Conservation (phyloP, 2,888 invertebrate species). For the Meiosimyza platycephala region DNA sequence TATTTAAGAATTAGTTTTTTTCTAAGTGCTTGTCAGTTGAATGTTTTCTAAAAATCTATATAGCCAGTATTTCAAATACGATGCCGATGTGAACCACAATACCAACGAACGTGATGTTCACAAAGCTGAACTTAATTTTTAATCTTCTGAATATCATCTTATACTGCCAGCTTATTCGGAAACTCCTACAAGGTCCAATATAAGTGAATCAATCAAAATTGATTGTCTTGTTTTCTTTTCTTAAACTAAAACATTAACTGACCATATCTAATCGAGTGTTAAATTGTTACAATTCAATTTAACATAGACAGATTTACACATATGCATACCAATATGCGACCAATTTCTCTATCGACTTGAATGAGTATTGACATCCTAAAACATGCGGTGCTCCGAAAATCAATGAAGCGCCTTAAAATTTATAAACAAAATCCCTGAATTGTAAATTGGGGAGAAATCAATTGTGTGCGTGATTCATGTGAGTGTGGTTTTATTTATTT, state of each 20-base stretch:
- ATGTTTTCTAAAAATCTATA: no score
- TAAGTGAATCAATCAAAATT: no score
- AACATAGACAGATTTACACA: background rate
- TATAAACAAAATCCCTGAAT: background rate
- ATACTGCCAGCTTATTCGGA: no score
- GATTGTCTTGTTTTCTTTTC: background rate
- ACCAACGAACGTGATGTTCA: no score
- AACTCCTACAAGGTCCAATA: no score
- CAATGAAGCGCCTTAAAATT: slow-evolving; percentile 13
- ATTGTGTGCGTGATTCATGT: slow-evolving; percentile 2
- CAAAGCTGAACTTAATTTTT: no score
- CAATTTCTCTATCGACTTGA: background rate
- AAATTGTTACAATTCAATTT: slow-evolving; percentile 44
- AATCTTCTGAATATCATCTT: no score
- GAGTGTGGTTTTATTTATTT: slow-evolving; percentile 2
- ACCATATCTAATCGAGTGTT: slow-evolving; percentile 44
- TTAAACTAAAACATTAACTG: slow-evolving; percentile 23
- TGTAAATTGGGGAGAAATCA: background rate
- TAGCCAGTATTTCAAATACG: no score
- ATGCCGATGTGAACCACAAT: no score
- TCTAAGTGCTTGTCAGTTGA: no score
- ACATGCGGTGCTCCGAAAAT: background rate
- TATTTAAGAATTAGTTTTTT: no score
- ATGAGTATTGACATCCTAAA: background rate
- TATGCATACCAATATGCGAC: background rate